Base-by-base conservation (phyloP, 1,140 invertebrate genomes). In the Halesus radiatus region DNA sequence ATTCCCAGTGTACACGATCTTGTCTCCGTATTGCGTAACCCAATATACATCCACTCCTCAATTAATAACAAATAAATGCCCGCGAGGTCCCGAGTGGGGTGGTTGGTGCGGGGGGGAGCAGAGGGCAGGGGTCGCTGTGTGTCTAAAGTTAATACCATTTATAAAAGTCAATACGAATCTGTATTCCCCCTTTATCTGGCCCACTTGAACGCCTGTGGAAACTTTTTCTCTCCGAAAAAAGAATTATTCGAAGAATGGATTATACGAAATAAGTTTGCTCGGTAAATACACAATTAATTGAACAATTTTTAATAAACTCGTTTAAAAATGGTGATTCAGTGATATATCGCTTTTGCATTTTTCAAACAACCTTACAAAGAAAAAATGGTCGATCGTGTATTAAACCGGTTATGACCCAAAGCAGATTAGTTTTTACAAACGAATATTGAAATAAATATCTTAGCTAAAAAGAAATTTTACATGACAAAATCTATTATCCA, bases 131-230 rank as follows among this genome's bases (percentile, higher is more conserved):
- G 62, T 18, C 26, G 62, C 26, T 32, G 62, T 66, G 62, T 66
- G 62, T 66, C 62, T 66, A 66, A 81, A 78, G 76, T 81, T 81
- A 78, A 81, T 78, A 73, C 80, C 80, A 78, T 81, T 81, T 81
- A 81, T 81, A 81, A 78, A 81, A 81, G 76, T 81, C 79, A 78
- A 78, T 78, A 78, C 80, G 80, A 81, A 78, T 78, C 68, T 20
- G 68, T 50, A 52, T 22, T 53, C 68, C 68, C 64, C 68, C 18
- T 53, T 72, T 72, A 32, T 66, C 62, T 66, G 16, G 22, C 62
- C 29, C 62, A 66, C 62, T 66, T 29, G 26, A 66, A 66, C 23
- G 62, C 62, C 62, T 26, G 32, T 26, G 29, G 10, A 10, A 29
- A 8, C 29, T 66, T 32, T 29, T 32, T 7, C 62, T 26, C 7